Base-by-base conservation (phyloP, 2,113 vertebrate species). In the Dolichallabes microphthalmus region DNA sequence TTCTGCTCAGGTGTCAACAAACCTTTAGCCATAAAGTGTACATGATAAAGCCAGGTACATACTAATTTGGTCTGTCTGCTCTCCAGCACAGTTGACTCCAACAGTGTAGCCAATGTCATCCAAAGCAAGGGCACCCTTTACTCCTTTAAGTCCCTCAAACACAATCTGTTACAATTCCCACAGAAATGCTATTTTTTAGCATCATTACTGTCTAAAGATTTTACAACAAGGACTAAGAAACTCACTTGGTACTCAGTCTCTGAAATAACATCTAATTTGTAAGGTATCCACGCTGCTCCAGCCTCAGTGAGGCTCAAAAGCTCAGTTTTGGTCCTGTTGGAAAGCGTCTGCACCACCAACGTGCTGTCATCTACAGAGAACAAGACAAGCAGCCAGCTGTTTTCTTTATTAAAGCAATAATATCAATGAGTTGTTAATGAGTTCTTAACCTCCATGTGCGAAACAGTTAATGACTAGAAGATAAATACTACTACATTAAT, bases 71-170 rank as follows among this genome's bases (percentile, higher is more conserved):
- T 92, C 92, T 15, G 84, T 92, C 61, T 83, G 57, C 79, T 88
- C 3, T 0, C 89, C 91, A 0, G 55, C 85, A 2, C 95, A 95
- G 92, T 93, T 85, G 53, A 93, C 50, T 3, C 94, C 94, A 0
- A 92, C 17, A 0, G 87, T 93, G 86, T 93, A 94, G 57, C 90
- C 86, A 8, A 95, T 92, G 87, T 95, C 95, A 89, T 95, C 95
- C 80, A 95, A 89, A 86, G 93, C 94, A 6, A 94, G 10, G 5
- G 90, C 30, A 0, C 93, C 92, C 1, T 88, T 55, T 0, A 66
- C 61, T 13, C 95, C 94, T 90, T 92, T 94, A 84, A 92, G 14
- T 19, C 94, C 95, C 64, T 95, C 94, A 58, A 95, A 86, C 19
- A 93, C 92, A 89, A 95, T 94, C 95, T 95, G 89, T 63, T 50